Conservation (phyloP, 2,113 vertebrate genomes). For the Neomonachus schauinslandi region DNA sequence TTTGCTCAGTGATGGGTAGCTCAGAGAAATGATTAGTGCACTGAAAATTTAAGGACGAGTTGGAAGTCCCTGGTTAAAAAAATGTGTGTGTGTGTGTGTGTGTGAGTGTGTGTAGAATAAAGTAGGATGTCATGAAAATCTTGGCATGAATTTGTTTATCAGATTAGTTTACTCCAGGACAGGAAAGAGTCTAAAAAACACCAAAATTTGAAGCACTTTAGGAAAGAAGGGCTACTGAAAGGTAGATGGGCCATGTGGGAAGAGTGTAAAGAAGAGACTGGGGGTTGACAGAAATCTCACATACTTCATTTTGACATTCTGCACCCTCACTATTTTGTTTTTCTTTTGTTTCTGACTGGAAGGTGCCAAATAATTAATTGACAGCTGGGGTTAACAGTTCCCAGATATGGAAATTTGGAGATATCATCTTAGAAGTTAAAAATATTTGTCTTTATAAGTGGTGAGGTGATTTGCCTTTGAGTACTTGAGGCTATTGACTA, state of each 20-base stretch:
- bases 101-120: not conserved
- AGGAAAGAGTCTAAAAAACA: not conserved
- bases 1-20: not conserved
- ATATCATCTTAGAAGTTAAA: not conserved
- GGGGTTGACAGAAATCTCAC: not conserved
- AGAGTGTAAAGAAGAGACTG: not conserved
- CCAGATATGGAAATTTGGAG: not conserved
- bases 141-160: not conserved
- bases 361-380: not conserved
- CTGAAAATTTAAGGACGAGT: not conserved
- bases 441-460: not conserved
- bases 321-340: not conserved
- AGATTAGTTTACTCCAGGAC: not conserved
- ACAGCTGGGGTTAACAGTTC: not conserved
- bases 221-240: not conserved
- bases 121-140: not conserved
- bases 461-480: not conserved
- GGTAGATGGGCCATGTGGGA: not conserved
- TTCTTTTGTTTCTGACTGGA: not conserved
- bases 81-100: not conserved
- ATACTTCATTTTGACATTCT: not conserved
- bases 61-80: not conserved
- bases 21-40: not conserved
- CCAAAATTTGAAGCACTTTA: not conserved
- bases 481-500: not conserved